phyloP scores from a whole-genome alignment of 2,113 vertebrate genomes.

The Nannospalax galili region DNA sequence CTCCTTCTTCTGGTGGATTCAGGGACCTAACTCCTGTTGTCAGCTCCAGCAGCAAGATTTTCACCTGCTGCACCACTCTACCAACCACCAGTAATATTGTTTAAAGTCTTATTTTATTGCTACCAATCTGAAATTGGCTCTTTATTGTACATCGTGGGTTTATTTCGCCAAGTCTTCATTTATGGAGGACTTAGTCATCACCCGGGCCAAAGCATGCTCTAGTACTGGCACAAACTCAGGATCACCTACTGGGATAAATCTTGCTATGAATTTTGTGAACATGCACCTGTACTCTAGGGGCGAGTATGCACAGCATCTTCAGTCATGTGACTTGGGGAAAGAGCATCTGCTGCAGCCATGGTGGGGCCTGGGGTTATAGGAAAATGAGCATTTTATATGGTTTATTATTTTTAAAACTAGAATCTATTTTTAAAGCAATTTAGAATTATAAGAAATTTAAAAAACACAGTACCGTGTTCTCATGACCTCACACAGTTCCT shows the following conservation, averaged over 20 bases:
- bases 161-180: neutral
- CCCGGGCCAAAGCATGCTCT: neutral
- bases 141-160: neutral
- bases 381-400: neutral
- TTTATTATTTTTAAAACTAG: neutral
- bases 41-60: neutral
- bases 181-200: neutral
- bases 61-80: neutral
- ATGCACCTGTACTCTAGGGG: neutral
- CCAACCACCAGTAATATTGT: neutral
- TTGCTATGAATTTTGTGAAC: neutral
- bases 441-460: neutral
- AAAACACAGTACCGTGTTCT: neutral
- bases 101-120: neutral
- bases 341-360: neutral
- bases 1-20: neutral
- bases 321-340: fast-evolving
- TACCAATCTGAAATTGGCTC: neutral
- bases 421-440: neutral
- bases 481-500: neutral
- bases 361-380: neutral
- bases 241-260: neutral
- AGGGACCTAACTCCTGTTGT: neutral
- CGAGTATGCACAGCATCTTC: neutral
- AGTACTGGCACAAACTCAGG: neutral